phyloP scores from a whole-genome alignment of 2,113 vertebrate species.

The Corythaixoides concolor region DNA sequence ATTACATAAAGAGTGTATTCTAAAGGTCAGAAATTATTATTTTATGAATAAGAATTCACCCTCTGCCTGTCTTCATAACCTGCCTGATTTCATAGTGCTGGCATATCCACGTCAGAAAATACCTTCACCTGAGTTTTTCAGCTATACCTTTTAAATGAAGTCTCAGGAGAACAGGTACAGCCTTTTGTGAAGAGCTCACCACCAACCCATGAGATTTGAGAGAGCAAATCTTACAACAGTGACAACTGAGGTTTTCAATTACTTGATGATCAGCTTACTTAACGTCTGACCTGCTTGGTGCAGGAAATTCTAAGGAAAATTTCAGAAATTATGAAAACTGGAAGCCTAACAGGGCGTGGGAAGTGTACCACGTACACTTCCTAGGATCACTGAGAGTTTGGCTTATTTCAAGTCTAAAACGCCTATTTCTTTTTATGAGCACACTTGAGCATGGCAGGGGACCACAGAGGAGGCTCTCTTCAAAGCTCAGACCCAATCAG shows the following conservation, averaged over 20 bases:
- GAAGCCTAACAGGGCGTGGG: not conserved
- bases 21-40: not conserved
- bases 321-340: not conserved
- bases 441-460: not conserved
- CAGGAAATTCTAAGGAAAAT: not conserved
- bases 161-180: not conserved
- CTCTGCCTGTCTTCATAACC: not conserved
- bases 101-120: not conserved
- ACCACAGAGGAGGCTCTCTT: not conserved
- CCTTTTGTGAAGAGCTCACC: not conserved
- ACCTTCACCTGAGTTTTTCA: not conserved
- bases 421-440: not conserved
- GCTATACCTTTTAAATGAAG: not conserved
- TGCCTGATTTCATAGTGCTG: not conserved
- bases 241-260: not conserved
- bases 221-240: not conserved
- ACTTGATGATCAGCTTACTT: not conserved
- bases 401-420: not conserved
- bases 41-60: not conserved
- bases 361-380: not conserved
- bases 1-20: not conserved
- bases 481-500: not conserved
- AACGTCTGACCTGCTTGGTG: not conserved
- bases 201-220: not conserved
- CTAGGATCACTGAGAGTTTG: not conserved